Conservation (phyloP, 2,797 vertebrate genomes). For the Dipus sagitta region DNA sequence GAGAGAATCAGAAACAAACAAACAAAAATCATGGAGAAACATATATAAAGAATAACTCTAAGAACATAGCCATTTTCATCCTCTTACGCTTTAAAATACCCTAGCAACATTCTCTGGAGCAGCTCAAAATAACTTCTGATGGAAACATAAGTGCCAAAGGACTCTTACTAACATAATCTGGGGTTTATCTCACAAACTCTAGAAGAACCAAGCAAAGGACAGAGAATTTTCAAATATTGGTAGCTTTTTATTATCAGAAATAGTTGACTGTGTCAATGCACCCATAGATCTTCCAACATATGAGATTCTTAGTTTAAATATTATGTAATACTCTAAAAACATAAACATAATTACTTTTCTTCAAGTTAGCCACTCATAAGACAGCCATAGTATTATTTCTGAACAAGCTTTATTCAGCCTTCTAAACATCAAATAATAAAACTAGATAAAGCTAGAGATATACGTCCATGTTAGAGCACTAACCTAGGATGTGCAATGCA, state of each 20-base stretch:
- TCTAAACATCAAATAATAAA: conserved; percentile 30
- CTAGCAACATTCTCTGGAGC: not conserved
- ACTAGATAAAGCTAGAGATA: not conserved
- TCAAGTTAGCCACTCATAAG: conserved; percentile 48
- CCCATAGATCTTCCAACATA: conserved; percentile 14
- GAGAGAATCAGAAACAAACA: conserved; percentile 20
- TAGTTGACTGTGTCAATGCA: conserved; percentile 48
- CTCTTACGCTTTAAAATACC: conserved; percentile 24
- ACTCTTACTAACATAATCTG: conserved; percentile 55
- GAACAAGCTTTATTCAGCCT: conserved; percentile 59
- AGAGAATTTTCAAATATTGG: conserved; percentile 35
- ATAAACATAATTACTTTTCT: conserved; percentile 64
- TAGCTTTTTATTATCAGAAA: conserved; percentile 64
- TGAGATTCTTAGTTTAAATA: conserved; percentile 45
- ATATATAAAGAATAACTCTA: conserved; percentile 59
- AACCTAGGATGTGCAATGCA: not conserved
- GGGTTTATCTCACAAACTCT: conserved; percentile 56
- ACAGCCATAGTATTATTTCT: conserved; percentile 50
- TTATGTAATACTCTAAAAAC: conserved; percentile 50
- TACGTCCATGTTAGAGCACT: not conserved
- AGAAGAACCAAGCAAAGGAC: not conserved
- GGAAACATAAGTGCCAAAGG: conserved; percentile 52
- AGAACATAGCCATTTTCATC: conserved; percentile 47
- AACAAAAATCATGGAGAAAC: not conserved
- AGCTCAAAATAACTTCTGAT: conserved; percentile 26